Evolutionary conservation across 2,888 invertebrate species (phyloP).

Genomic region (Synanthedon formicaeformis): DNA sequence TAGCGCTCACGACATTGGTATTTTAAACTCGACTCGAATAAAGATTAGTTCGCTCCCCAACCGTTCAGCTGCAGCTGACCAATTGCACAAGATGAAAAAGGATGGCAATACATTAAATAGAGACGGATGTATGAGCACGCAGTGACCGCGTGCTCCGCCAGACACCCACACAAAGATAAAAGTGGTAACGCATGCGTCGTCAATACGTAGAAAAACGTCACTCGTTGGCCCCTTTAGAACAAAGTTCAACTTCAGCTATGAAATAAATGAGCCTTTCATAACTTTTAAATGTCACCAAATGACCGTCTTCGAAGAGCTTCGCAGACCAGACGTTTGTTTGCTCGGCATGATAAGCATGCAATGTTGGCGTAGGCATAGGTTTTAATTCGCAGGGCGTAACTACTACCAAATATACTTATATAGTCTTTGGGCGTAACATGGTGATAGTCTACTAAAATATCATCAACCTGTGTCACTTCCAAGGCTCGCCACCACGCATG

Average conservation of each 20-base stretch:
- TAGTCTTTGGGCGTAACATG: no score
- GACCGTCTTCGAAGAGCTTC: no score
- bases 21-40: slow-evolving; percentile 43
- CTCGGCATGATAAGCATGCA: no score
- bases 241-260: slow-evolving; percentile 23
- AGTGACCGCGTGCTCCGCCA: slow-evolving; percentile 49
- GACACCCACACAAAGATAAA: slow-evolving; percentile 43
- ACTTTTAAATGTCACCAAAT: no score
- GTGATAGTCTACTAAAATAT: no score
- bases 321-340: no score
- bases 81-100: slow-evolving; percentile 16
- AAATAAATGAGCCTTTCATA: no score
- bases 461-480: no score
- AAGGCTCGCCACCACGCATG: background rate
- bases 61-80: slow-evolving; percentile 10
- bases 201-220: slow-evolving; percentile 49
- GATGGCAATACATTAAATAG: slow-evolving; percentile 34
- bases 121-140: slow-evolving; percentile 49
- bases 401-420: no score
- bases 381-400: no score
- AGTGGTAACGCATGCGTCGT: slow-evolving; percentile 52
- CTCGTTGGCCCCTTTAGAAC: slow-evolving; percentile 37
- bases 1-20: slow-evolving; percentile 40
- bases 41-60: slow-evolving; percentile 37
- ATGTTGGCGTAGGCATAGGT: no score